Conservation (phyloP, 2,113 vertebrate genomes). For the Eclectus roratus region DNA sequence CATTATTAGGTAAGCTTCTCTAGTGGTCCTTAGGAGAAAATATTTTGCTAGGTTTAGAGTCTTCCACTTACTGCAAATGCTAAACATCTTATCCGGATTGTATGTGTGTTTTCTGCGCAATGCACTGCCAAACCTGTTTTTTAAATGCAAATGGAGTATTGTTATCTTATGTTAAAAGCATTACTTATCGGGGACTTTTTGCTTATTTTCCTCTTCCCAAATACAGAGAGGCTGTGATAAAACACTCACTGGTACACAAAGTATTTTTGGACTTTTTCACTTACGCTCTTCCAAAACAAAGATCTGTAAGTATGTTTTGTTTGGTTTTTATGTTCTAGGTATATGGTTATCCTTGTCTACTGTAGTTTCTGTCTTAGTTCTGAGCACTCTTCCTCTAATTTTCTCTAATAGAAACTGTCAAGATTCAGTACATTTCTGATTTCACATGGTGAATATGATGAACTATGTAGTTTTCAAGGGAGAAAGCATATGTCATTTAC, state of each 20-base stretch:
- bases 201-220: background rate
- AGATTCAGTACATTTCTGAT: background rate
- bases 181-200: background rate
- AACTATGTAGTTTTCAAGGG: background rate
- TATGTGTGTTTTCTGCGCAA: background rate
- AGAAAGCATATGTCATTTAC: background rate
- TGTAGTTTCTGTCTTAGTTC: background rate
- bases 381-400: background rate
- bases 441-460: background rate
- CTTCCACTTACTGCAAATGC: background rate
- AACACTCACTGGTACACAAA: conserved; percentile 96
- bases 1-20: background rate
- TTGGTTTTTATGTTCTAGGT: background rate
- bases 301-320: conserved; percentile 80
- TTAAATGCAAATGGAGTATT: background rate
- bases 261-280: conserved; percentile 94
- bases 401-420: background rate
- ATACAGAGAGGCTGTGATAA: conserved; percentile 93
- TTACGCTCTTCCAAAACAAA: conserved; percentile 80
- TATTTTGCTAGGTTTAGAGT: background rate
- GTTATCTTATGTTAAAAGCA: background rate
- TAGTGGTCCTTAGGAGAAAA: background rate
- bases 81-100: background rate
- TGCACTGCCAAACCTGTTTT: background rate
- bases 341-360: background rate